These are phyloP conservation scores for Tapera naevia DNA, from an alignment of 2,797 vertebrate species.

Conservation along the genomic window DNA sequence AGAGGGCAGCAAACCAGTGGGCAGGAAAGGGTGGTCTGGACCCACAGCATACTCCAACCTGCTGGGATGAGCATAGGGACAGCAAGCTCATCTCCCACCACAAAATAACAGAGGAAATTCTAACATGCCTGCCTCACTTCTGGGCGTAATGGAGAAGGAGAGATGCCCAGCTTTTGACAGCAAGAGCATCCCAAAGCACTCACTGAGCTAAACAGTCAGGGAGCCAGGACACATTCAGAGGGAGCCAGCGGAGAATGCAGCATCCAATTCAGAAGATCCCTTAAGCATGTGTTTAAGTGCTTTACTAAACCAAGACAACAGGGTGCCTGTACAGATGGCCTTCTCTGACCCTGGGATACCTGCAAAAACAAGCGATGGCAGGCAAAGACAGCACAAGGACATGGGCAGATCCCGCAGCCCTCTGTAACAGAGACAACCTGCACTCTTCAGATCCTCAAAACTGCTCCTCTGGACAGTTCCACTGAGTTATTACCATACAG, in stretches of 20 bases:
- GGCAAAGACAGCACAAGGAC: accelerated
- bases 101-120: neutral
- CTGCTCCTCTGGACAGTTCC: neutral
- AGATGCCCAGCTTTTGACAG: accelerated
- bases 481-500: neutral
- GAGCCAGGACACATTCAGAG: neutral
- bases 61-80: accelerated
- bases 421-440: neutral
- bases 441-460: neutral
- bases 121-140: neutral
- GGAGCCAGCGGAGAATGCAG: accelerated
- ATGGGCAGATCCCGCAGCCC: neutral
- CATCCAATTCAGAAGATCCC: neutral
- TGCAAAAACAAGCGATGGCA: neutral
- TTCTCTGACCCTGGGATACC: neutral
- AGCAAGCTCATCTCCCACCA: neutral
- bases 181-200: neutral
- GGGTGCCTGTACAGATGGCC: neutral
- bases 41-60: neutral
- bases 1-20: accelerated
- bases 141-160: neutral
- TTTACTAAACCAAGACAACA: neutral
- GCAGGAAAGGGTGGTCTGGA: neutral
- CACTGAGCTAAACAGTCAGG: neutral
- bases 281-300: neutral